Evolutionary conservation across 1,140 invertebrate species (phyloP).

Genomic region (Calephelis virginiensis): DNA sequence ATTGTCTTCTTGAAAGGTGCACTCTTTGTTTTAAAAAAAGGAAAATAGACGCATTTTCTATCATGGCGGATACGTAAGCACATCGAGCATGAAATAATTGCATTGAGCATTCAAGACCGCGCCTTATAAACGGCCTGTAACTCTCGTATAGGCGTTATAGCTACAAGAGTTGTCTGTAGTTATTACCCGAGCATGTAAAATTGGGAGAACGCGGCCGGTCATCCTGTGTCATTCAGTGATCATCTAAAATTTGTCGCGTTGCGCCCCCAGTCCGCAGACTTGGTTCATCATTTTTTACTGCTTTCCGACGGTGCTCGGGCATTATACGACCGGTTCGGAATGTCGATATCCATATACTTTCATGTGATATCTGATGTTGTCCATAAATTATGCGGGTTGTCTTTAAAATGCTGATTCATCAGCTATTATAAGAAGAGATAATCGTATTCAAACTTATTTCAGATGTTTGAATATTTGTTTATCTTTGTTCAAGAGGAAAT

Average conservation of each 20-base stretch:
- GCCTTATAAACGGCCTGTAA: constrained; percentile 60
- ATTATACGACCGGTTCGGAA: constrained; percentile 38
- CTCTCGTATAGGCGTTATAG: constrained; percentile 35
- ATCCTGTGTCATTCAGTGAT: constrained; percentile 38
- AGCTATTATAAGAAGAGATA: constrained; percentile 46
- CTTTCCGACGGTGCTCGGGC: constrained; percentile 44
- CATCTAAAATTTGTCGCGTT: constrained; percentile 70
- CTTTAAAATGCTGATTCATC: constrained; percentile 61
- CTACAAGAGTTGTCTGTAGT: constrained; percentile 50
- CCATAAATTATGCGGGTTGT: constrained; percentile 47
- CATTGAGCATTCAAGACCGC: constrained; percentile 68
- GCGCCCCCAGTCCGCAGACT: constrained; percentile 38
- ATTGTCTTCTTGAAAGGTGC: constrained; percentile 17
- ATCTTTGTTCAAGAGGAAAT: constrained; percentile 1
- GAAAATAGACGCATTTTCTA: constrained; percentile 39
- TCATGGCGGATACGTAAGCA: constrained; percentile 59
- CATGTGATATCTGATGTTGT: constrained; percentile 40
- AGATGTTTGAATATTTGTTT: constrained; percentile 7
- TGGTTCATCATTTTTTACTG: constrained; percentile 63
- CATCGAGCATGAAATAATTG: constrained; percentile 70
- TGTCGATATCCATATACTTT: constrained; percentile 42
- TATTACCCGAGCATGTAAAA: constrained; percentile 56
- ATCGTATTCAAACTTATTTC: constrained; percentile 26
- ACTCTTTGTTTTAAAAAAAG: constrained; percentile 31
- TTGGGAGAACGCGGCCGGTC: constrained; percentile 39